Percentiles rank a stretch among this genome's conserved stretches.
Conservation (phyloP, 2,797 vertebrate species). For the Decapterus maruadsi region DNA sequence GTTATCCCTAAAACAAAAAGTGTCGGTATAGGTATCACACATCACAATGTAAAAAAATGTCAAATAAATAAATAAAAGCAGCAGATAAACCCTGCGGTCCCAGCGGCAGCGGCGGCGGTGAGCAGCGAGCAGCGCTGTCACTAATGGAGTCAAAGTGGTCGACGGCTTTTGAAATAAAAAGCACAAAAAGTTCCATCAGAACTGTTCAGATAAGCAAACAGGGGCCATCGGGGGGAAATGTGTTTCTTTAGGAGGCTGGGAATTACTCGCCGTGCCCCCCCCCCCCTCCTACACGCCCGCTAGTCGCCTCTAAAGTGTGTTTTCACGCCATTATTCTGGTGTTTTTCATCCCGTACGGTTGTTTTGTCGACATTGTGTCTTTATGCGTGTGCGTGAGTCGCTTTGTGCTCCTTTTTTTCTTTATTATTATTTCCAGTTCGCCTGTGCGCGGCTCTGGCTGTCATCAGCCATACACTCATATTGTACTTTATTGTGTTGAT, state of each 20-base stretch:
- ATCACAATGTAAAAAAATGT: neutral
- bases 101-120: no score
- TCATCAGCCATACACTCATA: slow-evolving; percentile 70
- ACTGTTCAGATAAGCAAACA: neutral
- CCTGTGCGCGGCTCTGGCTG: slow-evolving; percentile 64
- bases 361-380: neutral
- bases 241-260: neutral
- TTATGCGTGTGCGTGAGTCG: slow-evolving; percentile 20
- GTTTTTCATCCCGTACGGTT: neutral
- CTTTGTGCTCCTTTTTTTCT: slow-evolving; percentile 25
- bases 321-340: neutral
- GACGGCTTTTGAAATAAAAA: neutral
- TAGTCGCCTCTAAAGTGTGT: neutral
- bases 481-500: slow-evolving; percentile 43
- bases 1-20: neutral
- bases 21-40: no score
- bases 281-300: neutral
- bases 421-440: neutral
- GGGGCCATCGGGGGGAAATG: neutral
- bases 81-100: neutral
- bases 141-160: neutral
- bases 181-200: neutral
- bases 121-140: no score
- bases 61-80: neutral
- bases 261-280: neutral